Percentiles rank a stretch among this genome's conserved stretches.
Conservation (phyloP, 2,888 invertebrate genomes). For the Leuctra nigra region DNA sequence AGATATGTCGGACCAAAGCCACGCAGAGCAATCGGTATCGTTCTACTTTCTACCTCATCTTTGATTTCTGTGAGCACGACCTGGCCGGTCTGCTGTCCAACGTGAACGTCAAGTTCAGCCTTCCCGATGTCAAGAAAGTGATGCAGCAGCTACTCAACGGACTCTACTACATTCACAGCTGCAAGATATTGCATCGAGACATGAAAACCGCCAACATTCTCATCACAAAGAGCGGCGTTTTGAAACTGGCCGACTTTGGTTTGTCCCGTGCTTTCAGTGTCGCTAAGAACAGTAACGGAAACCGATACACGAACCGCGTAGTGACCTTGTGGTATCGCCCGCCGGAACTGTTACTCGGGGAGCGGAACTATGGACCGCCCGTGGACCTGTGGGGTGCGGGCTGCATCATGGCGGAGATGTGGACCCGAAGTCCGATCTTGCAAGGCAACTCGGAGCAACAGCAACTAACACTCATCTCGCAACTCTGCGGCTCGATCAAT, state of each 20-base stretch:
- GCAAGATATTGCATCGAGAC: slow-evolving; percentile 77
- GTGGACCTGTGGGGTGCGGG: slow-evolving; percentile 98
- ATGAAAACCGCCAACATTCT: slow-evolving; percentile 99
- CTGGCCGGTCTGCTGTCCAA: slow-evolving; percentile 93
- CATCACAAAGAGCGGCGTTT: slow-evolving; percentile 87
- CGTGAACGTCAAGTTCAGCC: slow-evolving; percentile 89
- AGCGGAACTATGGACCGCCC: slow-evolving; percentile 92
- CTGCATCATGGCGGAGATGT: slow-evolving; percentile 99
- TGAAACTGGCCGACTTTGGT: slow-evolving; percentile 97
- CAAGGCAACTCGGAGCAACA: slow-evolving; percentile 93
- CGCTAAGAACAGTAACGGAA: slow-evolving; percentile 75
- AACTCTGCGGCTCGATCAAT: slow-evolving; percentile 92
- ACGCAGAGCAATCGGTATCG: slow-evolving; percentile 64
- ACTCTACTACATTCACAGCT: slow-evolving; percentile 93
- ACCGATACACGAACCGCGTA: slow-evolving; percentile 93
- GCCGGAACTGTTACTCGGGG: slow-evolving; percentile 64
- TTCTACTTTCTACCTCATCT: slow-evolving; percentile 91
- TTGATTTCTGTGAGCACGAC: slow-evolving; percentile 98
- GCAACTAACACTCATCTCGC: slow-evolving; percentile 89
- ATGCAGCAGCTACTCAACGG: slow-evolving; percentile 82
- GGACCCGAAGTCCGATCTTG: slow-evolving; percentile 89
- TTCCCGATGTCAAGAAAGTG: slow-evolving; percentile 95
- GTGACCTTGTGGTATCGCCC: slow-evolving; percentile 94
- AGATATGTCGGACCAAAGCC: slow-evolving; percentile 88
- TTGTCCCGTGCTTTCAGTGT: slow-evolving; percentile 89